Evolutionary conservation across 2,113 vertebrate genomes (phyloP).

Genomic region (Bubo scandiacus): DNA sequence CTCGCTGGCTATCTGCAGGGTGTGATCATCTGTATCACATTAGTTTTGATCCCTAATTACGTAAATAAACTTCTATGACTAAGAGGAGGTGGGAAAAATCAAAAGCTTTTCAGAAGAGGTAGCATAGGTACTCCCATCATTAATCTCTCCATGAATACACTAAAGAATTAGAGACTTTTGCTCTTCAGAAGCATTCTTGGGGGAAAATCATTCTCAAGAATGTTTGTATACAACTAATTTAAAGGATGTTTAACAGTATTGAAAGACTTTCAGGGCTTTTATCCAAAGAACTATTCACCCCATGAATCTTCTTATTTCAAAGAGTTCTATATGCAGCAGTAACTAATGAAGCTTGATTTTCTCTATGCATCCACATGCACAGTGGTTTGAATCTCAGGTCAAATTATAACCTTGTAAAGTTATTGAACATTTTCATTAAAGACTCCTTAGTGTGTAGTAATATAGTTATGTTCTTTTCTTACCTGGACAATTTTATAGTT

Average conservation of each 20-base stretch:
- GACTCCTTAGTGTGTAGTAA: not conserved
- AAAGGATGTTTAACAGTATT: not conserved
- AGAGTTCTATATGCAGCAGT: not conserved
- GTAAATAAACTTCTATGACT: not conserved
- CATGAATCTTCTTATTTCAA: not conserved
- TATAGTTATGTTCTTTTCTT: not conserved
- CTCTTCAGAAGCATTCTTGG: not conserved
- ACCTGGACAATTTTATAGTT: not conserved
- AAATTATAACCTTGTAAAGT: not conserved
- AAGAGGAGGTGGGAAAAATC: not conserved
- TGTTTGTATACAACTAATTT: not conserved
- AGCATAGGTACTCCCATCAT: not conserved
- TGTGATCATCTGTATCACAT: not conserved
- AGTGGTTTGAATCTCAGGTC: not conserved
- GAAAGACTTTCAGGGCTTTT: not conserved
- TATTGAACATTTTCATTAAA: not conserved
- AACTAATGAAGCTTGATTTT: not conserved
- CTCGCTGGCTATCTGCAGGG: not conserved
- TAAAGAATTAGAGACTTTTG: not conserved
- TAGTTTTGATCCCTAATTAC: not conserved
- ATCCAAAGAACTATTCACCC: not conserved
- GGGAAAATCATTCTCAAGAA: not conserved
- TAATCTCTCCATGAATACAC: not conserved
- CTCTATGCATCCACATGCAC: not conserved
- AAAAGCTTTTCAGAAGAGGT: not conserved